Conservation (phyloP, 2,888 invertebrate genomes). For the Dilophus febrilis region DNA sequence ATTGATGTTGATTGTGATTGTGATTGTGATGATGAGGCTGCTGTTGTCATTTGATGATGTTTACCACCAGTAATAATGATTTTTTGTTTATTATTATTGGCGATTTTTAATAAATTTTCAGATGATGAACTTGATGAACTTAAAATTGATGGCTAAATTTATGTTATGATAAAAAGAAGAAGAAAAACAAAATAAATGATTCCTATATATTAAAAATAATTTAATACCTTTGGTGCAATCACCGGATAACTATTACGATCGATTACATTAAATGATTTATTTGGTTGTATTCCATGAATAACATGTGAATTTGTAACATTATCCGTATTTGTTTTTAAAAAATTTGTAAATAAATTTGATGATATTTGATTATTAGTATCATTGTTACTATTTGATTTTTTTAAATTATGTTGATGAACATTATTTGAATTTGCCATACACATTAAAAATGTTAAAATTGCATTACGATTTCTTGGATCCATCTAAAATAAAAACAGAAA, state of each 20-base stretch:
- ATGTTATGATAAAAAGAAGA: no score
- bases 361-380: neutral
- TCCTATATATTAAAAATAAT: no score
- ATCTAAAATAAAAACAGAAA: slow-evolving; percentile 23
- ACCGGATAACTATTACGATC: no score
- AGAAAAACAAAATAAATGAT: no score
- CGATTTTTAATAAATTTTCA: neutral
- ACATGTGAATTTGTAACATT: no score
- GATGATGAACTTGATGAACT: slow-evolving; percentile 1
- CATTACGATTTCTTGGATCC: slow-evolving; percentile 40
- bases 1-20: neutral
- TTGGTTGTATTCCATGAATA: no score
- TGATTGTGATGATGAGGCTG: neutral
- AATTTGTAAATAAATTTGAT: neutral
- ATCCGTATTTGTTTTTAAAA: no score
- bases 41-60: neutral
- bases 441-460: slow-evolving; percentile 35
- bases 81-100: neutral
- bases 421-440: slow-evolving; percentile 6
- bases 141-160: neutral
- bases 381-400: no score
- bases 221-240: no score
- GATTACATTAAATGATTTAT: no score
- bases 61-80: neutral
- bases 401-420: no score